Evolutionary conservation across 2,113 vertebrate species (phyloP).

Genomic region (Odocoileus virginianus): DNA sequence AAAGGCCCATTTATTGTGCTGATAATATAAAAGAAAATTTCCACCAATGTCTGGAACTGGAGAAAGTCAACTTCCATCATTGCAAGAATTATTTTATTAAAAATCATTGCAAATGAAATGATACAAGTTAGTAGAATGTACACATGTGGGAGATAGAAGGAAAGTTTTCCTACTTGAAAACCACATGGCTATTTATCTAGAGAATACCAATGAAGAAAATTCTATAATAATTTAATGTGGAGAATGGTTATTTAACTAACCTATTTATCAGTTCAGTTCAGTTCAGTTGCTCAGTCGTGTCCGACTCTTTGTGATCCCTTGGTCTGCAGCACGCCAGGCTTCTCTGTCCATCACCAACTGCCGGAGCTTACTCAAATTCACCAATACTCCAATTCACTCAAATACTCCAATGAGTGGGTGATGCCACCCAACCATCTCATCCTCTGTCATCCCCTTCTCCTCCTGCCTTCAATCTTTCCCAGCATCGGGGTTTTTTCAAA

Average conservation of each 20-base stretch:
- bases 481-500: neutral
- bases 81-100: neutral
- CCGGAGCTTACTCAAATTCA: neutral
- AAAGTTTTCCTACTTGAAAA: neutral
- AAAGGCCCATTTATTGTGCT: neutral
- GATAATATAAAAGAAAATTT: neutral
- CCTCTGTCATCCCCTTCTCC: neutral
- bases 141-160: neutral
- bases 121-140: neutral
- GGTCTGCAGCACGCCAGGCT: neutral
- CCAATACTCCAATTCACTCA: no score
- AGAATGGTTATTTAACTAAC: neutral
- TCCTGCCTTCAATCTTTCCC: neutral
- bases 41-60: neutral
- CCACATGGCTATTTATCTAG: neutral
- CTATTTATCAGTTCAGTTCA: neutral
- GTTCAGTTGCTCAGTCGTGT: neutral
- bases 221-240: neutral
- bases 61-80: neutral
- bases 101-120: neutral
- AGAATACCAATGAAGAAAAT: neutral
- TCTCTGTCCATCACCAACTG: neutral
- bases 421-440: neutral
- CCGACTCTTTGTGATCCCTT: neutral
- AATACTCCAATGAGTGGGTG: neutral